Percentiles rank a stretch among this genome's conserved stretches.
phyloP scores from a whole-genome alignment of 2,113 vertebrate genomes.

The Lasiurus cinereus region DNA sequence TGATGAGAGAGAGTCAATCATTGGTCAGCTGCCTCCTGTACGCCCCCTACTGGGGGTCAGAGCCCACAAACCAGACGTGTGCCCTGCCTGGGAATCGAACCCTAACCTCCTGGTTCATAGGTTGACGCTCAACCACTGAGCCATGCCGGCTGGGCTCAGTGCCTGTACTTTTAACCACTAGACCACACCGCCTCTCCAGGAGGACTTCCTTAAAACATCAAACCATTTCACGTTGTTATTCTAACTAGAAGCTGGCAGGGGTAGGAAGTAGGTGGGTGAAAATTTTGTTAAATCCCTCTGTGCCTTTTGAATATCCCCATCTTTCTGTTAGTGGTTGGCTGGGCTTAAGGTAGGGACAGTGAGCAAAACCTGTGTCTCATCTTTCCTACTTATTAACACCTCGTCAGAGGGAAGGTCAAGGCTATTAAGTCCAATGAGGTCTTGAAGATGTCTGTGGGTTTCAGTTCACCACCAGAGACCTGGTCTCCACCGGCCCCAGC shows the following conservation, averaged over 20 bases:
- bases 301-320: background rate
- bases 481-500: background rate
- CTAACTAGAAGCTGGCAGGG: background rate
- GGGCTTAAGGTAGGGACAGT: background rate
- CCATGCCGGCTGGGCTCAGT: background rate
- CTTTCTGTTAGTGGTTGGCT: background rate
- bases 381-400: constrained; percentile 44
- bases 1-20: no score
- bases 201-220: background rate
- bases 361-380: background rate
- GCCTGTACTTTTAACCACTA: background rate
- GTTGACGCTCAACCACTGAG: no score
- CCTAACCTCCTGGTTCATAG: no score
- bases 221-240: background rate
- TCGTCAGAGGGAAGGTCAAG: constrained; percentile 32
- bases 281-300: background rate
- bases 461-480: constrained; percentile 8
- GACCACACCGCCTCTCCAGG: background rate
- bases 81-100: no score
- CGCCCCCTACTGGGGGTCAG: no score
- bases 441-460: constrained; percentile 32
- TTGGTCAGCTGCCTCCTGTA: no score
- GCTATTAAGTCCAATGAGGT: background rate
- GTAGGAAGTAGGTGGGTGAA: background rate
- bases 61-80: no score